Evolutionary conservation across 2,888 invertebrate genomes (phyloP).

Genomic region (Trissolcus brochymenae): DNA sequence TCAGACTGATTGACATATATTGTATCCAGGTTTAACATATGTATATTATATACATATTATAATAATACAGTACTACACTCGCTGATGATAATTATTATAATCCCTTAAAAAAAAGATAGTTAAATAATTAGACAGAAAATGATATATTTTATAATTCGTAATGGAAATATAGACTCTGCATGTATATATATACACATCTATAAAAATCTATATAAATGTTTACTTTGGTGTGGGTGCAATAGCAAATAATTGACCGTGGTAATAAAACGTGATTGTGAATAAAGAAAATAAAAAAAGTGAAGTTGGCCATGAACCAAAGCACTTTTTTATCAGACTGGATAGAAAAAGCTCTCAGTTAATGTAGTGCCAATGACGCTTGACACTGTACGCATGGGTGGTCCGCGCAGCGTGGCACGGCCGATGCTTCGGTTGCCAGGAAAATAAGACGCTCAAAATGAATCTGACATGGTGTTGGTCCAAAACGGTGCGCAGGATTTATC

Average conservation of each 20-base stretch:
- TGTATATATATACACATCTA: too few relatives aligned
- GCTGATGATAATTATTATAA: too few relatives aligned
- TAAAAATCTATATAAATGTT: too few relatives aligned
- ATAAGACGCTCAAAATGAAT: conserved; percentile 61
- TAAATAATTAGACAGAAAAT: too few relatives aligned
- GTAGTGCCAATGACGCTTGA: conserved; percentile 51
- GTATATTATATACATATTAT: conserved; percentile 3
- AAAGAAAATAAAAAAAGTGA: neutral
- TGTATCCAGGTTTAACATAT: conserved; percentile 3
- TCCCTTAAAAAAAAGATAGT: too few relatives aligned
- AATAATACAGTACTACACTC: neutral
- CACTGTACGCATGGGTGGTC: conserved; percentile 60
- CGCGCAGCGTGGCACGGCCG: conserved; percentile 21
- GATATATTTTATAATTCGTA: too few relatives aligned
- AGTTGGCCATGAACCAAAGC: conserved; percentile 33
- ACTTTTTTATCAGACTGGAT: conserved; percentile 22
- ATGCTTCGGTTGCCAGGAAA: conserved; percentile 47
- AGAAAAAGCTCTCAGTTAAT: conserved; percentile 45
- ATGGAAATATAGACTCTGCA: too few relatives aligned
- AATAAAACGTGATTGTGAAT: conserved; percentile 3
- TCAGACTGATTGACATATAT: conserved; percentile 5
- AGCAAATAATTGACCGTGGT: conserved; percentile 15
- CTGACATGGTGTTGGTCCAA: conserved; percentile 43
- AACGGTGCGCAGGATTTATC: conserved; percentile 49
- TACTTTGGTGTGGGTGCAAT: neutral